Base-by-base conservation (phyloP, 2,113 vertebrate species). In the Todiramphus saurophagus region DNA sequence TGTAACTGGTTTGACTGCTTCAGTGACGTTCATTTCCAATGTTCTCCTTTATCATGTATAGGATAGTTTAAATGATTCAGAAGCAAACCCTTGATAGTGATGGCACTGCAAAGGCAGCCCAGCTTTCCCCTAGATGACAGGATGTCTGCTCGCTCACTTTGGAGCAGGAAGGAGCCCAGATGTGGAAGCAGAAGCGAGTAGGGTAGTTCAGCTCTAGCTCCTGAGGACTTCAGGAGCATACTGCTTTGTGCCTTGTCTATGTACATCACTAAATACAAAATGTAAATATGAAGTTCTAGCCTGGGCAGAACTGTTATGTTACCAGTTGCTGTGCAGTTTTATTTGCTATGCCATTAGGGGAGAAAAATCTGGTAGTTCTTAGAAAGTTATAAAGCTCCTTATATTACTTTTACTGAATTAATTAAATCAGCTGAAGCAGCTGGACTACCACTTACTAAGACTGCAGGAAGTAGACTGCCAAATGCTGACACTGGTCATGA, bases 401-500 rank as follows among this genome's bases (percentile, higher is more conserved):
- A 7, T 41, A 75, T 78, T 90, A 44, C 87, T 90, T 89, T 46
- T 77, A 43, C 56, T 39, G 77, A 86, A 76, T 87, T 85, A 79
- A 72, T 85, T 87, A 81, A 89, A 91, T 63, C 68, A 66, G 75
- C 74, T 85, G 87, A 56, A 86, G 89, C 79, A 92, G 68, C 33
- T 44, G 62, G 64, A 46, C 91, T 68, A 2, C 41, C 20, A 51
- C 79, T 94, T 73, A 76, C 33, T 51, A 35, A 25, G 63, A 75
- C 83, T 87, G 53, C 43, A 89, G 83, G 94, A 94, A 94, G 68
- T 1, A 93, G 73, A 46, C 83, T 97, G 92, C 76, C 95, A 96
- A 97, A 91, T 94, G 95, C 97, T 98, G 95, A 97, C 83, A 58
- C 80, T 17, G 90, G 96, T 82, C 90, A 50, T 83, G 95, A 90